Evolutionary conservation across 2,113 vertebrate species (phyloP), one percentile per base, ranked within the genome.

Genomic region (Laticauda colubrina): DNA sequence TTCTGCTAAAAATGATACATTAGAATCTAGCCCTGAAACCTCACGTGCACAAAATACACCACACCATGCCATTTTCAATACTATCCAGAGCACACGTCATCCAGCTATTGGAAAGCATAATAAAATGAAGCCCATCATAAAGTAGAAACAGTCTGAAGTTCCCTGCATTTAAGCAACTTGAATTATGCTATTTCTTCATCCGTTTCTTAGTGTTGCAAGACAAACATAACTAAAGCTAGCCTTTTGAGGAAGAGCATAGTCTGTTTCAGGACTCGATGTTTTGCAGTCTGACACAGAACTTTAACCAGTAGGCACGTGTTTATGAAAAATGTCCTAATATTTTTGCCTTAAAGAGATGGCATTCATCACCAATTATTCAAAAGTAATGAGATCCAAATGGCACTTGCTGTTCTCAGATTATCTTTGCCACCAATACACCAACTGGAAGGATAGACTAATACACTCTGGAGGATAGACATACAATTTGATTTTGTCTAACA

Each of bases 131-230:
- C 54, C 48, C 3, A 51, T 89, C 29, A 89, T 39, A 81, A 89
- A 69, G 86, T 54, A 43, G 7, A n/a, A 88, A 29, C 56, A 92
- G 53, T 29, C 91, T 51, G 54, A 61, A 5, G 24, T 11, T 87
- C 88, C 92, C n/a, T 2, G 45, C 5, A 2, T 91, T n/a, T 85
- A 92, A 92, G 88, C 69, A 89, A 89, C 34, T 45, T 89, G 43
- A 75, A 85, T 89, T 59, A 45, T 56, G 85, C 34, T 61, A 54
- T 89, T 93, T 93, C 92, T 88, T 85, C 88, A 53, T 43, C 86
- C 43, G 6, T 89, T n/a, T 53, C 43, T 29, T 48, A 34, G 53
- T n/a, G 34, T 57, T 53, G 81, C 34, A 89, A 92, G 61, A 56
- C 26, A 43, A 10, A 89, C 51, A 29, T 53, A 53, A 61, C 45